phyloP scores from a whole-genome alignment of 2,113 vertebrate species.

The Hydrolagus affinis region DNA sequence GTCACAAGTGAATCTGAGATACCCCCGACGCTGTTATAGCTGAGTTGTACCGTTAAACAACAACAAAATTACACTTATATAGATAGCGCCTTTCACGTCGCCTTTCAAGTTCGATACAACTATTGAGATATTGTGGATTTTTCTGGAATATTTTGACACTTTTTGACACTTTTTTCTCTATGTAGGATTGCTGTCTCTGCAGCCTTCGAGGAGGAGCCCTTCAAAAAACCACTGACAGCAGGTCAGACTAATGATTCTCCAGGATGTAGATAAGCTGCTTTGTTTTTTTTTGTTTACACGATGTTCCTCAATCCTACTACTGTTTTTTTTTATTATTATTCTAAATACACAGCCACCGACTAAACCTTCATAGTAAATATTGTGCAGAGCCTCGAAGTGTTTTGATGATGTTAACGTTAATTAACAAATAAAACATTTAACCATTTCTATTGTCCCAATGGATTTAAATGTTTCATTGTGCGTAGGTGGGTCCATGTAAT shows the following conservation, averaged over 20 bases:
- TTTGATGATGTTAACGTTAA: not conserved
- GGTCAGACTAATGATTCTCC: slow-evolving; percentile 58
- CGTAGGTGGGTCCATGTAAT: slow-evolving; percentile 92
- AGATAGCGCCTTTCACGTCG: too few relatives aligned
- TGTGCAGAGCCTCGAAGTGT: not conserved
- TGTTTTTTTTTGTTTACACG: not conserved
- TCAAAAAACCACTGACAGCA: slow-evolving; percentile 88
- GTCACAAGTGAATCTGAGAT: too few relatives aligned
- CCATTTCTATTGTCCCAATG: not conserved
- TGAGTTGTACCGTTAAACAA: too few relatives aligned
- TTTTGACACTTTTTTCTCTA: slow-evolving; percentile 25
- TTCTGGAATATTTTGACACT: not conserved
- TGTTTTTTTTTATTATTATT: too few relatives aligned
- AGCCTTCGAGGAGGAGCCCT: slow-evolving; percentile 86
- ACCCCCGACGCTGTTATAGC: too few relatives aligned
- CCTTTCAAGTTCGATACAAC: too few relatives aligned
- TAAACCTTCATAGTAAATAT: too few relatives aligned
- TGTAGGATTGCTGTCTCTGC: slow-evolving; percentile 90
- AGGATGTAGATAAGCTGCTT: not conserved
- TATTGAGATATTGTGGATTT: not conserved
- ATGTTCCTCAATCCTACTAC: not conserved
- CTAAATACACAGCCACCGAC: too few relatives aligned
- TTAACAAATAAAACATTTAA: not conserved
- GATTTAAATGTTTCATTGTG: not conserved
- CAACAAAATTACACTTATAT: too few relatives aligned